Evolutionary conservation across 1,140 invertebrate species (phyloP).

Genomic region (Atta texana): DNA sequence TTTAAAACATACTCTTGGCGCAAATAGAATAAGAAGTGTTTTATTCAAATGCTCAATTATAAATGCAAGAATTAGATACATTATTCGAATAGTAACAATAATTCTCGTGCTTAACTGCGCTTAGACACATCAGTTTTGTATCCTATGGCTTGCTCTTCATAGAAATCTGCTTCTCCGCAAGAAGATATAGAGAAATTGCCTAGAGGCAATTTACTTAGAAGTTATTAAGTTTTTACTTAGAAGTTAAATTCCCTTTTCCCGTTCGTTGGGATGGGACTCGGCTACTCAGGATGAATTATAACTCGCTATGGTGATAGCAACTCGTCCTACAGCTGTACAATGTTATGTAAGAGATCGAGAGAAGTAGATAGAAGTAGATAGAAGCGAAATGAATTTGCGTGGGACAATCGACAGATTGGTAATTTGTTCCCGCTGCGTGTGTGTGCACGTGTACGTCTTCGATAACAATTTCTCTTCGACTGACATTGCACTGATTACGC

Average conservation of each 20-base stretch:
- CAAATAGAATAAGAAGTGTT: neutral
- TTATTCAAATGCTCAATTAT: neutral
- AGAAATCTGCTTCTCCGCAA: neutral
- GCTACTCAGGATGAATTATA: neutral
- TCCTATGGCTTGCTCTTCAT: neutral
- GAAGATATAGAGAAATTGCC: neutral
- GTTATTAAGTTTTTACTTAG: no score
- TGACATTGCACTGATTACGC: neutral
- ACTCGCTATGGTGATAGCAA: neutral
- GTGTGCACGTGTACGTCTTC: constrained; percentile 12
- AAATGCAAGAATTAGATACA: neutral
- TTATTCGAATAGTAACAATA: neutral
- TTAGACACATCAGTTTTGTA: neutral
- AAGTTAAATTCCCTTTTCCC: constrained; percentile 12
- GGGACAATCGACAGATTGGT: constrained; percentile 4
- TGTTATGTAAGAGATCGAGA: constrained; percentile 36
- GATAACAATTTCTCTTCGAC: neutral
- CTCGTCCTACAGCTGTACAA: neutral
- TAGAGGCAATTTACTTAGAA: neutral
- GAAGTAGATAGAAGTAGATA: constrained; percentile 23
- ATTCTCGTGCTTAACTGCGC: neutral
- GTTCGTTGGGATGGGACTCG: neutral
- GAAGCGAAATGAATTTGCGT: constrained; percentile 29
- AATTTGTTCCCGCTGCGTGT: neutral
- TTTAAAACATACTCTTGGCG: neutral